Evolutionary conservation across 1,140 invertebrate species (phyloP).

Genomic region (Patella vulgata): DNA sequence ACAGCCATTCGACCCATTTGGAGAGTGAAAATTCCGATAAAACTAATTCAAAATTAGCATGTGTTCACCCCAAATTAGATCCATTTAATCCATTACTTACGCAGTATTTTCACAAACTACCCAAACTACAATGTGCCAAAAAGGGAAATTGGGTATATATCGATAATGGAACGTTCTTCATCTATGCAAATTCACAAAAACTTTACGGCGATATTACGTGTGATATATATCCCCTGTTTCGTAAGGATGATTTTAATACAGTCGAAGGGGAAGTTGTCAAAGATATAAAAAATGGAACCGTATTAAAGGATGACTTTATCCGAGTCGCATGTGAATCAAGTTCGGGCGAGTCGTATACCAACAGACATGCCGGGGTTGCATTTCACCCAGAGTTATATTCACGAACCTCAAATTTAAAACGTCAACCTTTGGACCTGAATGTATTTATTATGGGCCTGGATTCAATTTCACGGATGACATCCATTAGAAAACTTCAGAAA

Average conservation of each 20-base stretch:
- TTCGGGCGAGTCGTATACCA: slow-evolving; percentile 38
- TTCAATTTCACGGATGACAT: slow-evolving; percentile 86
- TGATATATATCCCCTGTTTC: slow-evolving; percentile 28
- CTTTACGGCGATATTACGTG: slow-evolving; percentile 42
- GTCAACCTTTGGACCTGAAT: slow-evolving; percentile 70
- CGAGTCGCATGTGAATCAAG: slow-evolving; percentile 37
- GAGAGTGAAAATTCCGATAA: too few relatives aligned
- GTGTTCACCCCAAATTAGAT: slow-evolving; percentile 74
- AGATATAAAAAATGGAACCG: slow-evolving; percentile 32
- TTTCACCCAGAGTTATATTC: slow-evolving; percentile 11
- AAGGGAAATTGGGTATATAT: slow-evolving; percentile 42
- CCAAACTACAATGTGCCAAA: slow-evolving; percentile 72
- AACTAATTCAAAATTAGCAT: slow-evolving; percentile 56
- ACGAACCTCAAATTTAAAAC: not conserved
- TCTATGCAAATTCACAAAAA: slow-evolving; percentile 13
- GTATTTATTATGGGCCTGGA: slow-evolving; percentile 91
- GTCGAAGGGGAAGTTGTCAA: slow-evolving; percentile 12
- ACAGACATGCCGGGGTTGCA: slow-evolving; percentile 46
- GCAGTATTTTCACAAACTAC: slow-evolving; percentile 74
- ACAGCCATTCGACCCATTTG: too few relatives aligned
- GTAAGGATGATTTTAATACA: slow-evolving; percentile 19
- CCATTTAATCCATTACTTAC: slow-evolving; percentile 76
- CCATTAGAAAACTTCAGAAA: slow-evolving; percentile 85
- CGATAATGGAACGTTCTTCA: slow-evolving; percentile 30
- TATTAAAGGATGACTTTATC: slow-evolving; percentile 40